Percentiles rank a stretch among this genome's conserved stretches.
Evolutionary conservation across 2,888 invertebrate species (phyloP).

Genomic region (Craniophora ligustri): DNA sequence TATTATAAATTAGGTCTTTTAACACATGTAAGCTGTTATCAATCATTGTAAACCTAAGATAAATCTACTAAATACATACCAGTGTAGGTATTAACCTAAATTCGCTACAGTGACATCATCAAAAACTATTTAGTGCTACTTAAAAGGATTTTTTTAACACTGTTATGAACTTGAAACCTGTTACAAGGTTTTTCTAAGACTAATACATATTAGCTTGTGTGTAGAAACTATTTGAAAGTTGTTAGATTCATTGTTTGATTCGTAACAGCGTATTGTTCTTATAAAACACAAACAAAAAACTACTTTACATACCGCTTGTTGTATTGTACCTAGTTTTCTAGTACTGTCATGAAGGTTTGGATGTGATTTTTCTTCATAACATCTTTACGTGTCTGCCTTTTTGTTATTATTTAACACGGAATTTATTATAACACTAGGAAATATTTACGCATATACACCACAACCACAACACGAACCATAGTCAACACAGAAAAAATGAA

Average conservation of each 20-base stretch:
- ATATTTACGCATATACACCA: conserved; percentile 22
- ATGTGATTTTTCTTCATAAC: conserved; percentile 27
- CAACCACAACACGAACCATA: conserved; percentile 4
- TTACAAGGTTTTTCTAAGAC: not conserved
- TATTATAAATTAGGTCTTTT: not conserved
- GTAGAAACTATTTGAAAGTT: not conserved
- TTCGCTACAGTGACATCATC: conserved; percentile 47
- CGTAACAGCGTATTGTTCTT: conserved; percentile 20
- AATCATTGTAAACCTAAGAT: not conserved
- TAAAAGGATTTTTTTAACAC: not conserved
- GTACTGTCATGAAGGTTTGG: not conserved
- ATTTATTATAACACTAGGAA: conserved; percentile 25
- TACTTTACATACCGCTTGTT: conserved; percentile 31
- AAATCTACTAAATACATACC: conserved; percentile 9
- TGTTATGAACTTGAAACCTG: not conserved
- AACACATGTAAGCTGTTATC: not conserved
- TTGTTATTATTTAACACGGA: conserved; percentile 23
- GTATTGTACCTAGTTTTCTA: conserved; percentile 8
- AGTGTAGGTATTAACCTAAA: conserved; percentile 38
- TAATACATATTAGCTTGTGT: not conserved
- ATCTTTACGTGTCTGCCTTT: conserved; percentile 28
- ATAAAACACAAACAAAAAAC: conserved; percentile 31
- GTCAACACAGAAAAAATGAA: not conserved
- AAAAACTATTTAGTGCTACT: conserved; percentile 2
- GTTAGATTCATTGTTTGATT: conserved; percentile 17